These are phyloP conservation scores for Discoglossus pictus DNA, from an alignment of 2,797 vertebrate species.

Conservation along the genomic window DNA sequence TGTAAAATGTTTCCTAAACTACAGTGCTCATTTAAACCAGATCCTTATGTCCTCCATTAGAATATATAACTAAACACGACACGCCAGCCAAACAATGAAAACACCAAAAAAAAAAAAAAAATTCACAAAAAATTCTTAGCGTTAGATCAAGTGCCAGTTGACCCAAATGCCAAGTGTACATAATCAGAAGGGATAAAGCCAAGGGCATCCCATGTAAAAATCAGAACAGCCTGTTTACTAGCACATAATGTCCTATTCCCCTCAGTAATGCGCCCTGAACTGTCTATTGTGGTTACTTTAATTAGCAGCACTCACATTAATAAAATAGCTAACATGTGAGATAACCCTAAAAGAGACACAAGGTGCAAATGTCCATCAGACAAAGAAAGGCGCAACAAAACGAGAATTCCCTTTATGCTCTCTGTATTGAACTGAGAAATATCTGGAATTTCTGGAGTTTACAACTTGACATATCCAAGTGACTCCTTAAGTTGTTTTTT, in stretches of 20 bases:
- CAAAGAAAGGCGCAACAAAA: slow-evolving; percentile 13
- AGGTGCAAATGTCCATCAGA: slow-evolving; percentile 18
- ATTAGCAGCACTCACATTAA: no score
- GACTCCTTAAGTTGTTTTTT: slow-evolving; percentile 39
- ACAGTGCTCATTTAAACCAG: no score
- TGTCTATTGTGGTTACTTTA: no score
- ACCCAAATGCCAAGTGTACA: not conserved
- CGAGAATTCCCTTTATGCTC: slow-evolving; percentile 13
- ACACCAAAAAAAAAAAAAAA: not conserved
- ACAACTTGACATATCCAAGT: slow-evolving; percentile 39
- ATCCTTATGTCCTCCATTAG: no score
- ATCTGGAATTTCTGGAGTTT: slow-evolving; percentile 40
- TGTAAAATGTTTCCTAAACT: no score
- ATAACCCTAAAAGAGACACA: no score
- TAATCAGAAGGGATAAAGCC: not conserved
- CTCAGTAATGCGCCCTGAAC: no score
- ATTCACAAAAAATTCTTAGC: not conserved
- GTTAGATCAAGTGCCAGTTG: slow-evolving; percentile 6
- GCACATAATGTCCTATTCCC: no score
- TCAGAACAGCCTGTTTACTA: no score
- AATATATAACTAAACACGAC: no score
- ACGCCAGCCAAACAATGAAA: not conserved
- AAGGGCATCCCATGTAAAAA: no score
- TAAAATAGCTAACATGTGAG: no score
- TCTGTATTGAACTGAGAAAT: slow-evolving; percentile 32